A percentile compares a stretch with the other conserved stretches of the same genome.
Evolutionary conservation across 2,113 vertebrate species (phyloP).

Genomic region (Merops nubicus): DNA sequence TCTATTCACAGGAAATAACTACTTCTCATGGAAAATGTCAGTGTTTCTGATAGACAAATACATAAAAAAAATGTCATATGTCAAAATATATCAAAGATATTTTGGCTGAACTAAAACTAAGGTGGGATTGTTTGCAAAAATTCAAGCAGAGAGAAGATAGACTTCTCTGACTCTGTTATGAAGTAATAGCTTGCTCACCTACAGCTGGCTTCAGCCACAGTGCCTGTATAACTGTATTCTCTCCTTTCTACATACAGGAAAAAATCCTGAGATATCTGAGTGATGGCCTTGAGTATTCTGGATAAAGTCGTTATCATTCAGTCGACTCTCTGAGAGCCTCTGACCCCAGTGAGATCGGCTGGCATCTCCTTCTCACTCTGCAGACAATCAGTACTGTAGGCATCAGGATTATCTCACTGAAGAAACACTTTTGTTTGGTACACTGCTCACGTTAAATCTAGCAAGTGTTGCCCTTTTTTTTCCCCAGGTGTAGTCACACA

Average conservation of each 20-base stretch:
- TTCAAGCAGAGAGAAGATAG: background rate
- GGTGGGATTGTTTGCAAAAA: conserved; percentile 26
- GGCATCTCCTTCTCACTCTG: background rate
- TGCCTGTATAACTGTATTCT: rapidly evolving
- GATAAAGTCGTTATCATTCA: background rate
- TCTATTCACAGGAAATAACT: background rate
- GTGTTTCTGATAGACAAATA: background rate
- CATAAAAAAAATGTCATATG: conserved; percentile 2
- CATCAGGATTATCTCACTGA: background rate
- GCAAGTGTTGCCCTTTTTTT: background rate
- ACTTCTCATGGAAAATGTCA: background rate
- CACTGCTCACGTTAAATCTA: background rate
- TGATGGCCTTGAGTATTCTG: background rate
- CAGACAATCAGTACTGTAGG: background rate
- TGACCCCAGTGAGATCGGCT: background rate
- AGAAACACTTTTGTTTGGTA: background rate
- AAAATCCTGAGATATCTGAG: background rate
- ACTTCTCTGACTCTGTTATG: background rate
- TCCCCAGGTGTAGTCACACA: background rate
- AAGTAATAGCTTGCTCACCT: background rate
- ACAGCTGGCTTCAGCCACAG: background rate
- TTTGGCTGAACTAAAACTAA: conserved; percentile 32
- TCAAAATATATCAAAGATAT: conserved; percentile 57
- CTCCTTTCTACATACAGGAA: background rate
- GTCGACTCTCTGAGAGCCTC: background rate